phyloP scores from a whole-genome alignment of 2,888 invertebrate species.

The Phlogophora meticulosa region DNA sequence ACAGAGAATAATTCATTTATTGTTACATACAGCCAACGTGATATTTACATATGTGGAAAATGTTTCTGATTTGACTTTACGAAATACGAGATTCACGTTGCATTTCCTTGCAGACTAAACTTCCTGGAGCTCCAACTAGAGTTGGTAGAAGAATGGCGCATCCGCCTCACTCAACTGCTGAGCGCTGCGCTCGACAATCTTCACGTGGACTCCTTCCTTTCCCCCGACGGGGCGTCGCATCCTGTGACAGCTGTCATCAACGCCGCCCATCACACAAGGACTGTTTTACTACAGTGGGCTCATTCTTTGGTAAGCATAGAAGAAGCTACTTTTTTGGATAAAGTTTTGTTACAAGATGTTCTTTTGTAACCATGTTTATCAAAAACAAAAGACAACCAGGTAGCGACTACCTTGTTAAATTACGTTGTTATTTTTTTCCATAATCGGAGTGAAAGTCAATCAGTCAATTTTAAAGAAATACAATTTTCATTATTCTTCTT shows the following conservation, averaged over 20 bases:
- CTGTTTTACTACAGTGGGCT: slow-evolving; percentile 87
- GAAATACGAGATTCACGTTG: neutral
- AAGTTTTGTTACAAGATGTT: neutral
- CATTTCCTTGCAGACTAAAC: slow-evolving; percentile 91
- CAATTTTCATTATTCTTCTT: no score
- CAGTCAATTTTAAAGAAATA: no score
- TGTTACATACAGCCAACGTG: no score
- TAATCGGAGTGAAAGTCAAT: no score
- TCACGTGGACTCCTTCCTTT: slow-evolving; percentile 76
- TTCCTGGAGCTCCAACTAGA: slow-evolving; percentile 97
- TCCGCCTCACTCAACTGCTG: slow-evolving; percentile 95
- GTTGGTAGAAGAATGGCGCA: slow-evolving; percentile 97
- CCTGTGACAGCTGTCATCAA: slow-evolving; percentile 91
- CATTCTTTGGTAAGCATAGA: slow-evolving; percentile 81
- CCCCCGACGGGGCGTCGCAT: slow-evolving; percentile 88
- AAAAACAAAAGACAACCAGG: no score
- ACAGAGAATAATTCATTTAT: no score
- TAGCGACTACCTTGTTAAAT: no score
- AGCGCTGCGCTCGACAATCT: slow-evolving; percentile 77
- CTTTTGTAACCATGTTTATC: no score
- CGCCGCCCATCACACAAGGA: slow-evolving; percentile 84
- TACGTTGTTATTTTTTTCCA: no score
- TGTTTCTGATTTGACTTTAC: neutral
- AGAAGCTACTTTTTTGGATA: neutral
- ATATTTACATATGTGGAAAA: no score